Evolutionary conservation across 2,797 vertebrate genomes (phyloP).

Genomic region (Vultur gryphus): DNA sequence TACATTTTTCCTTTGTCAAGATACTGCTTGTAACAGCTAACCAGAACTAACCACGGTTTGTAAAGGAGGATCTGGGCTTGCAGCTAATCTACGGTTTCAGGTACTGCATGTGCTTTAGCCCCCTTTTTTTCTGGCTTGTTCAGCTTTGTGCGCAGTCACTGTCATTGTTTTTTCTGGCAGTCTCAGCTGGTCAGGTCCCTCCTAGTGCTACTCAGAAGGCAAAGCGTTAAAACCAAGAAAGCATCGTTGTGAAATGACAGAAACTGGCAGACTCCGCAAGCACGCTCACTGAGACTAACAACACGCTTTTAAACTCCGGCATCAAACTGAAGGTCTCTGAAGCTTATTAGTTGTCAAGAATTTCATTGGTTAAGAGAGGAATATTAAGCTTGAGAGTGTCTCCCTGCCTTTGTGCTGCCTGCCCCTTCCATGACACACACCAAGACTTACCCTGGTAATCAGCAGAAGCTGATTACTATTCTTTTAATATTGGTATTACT

Average conservation of each 20-base stretch:
- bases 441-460: not conserved
- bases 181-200: not conserved
- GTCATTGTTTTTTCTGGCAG: too few relatives aligned
- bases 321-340: not conserved
- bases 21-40: accelerated
- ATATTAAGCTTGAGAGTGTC: not conserved
- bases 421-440: accelerated
- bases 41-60: accelerated
- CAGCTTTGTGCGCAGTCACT: not conserved
- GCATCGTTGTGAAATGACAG: accelerated
- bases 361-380: not conserved
- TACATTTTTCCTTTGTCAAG: not conserved
- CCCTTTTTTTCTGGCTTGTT: accelerated
- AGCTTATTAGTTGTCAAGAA: not conserved
- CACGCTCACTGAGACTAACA: accelerated
- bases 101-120: not conserved
- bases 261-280: not conserved
- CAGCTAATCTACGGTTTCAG: accelerated
- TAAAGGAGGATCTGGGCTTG: not conserved
- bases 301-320: not conserved
- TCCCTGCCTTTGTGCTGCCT: not conserved
- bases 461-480: accelerated
- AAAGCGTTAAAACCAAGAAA: not conserved
- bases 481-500: accelerated
- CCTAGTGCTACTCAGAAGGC: not conserved